Evolutionary conservation across 2,888 invertebrate species (phyloP), one percentile per base, ranked within the genome.

Genomic region (Coleophora deauratella): DNA sequence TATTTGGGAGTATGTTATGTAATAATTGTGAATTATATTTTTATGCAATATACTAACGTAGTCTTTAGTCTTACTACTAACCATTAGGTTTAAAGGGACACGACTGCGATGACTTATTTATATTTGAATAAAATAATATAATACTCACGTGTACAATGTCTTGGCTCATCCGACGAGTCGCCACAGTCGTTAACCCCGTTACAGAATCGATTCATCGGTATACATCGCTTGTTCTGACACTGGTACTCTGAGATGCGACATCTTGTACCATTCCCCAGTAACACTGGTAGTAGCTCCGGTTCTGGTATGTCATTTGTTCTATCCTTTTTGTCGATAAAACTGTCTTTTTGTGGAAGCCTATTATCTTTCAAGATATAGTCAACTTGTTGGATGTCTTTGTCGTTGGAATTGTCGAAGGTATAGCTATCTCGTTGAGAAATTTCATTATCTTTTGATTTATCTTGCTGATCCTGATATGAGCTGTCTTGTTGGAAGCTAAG

Each of bases 161-260:
- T 87, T 12, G 93, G 93, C 64, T 94, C 94, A 65, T 94, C 94
- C 27, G 92, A 91, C 3, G 90, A 89, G 66, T 94, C 94, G 0
- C 93, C 93, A 60, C 94, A 94, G 66, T 95, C 93, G 70, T 93
- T 91, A 51, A 88, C 85, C 51, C 91, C 91, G 69, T 94, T 93
- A 75, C 94, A 94, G 71, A 89, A 94, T 68, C 90, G 88, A 76
- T 92, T 93, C 52, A 91, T 86, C 32, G 86, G 86, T 46, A 92
- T 81, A 64, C 92, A 92, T 56, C 87, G 87, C 52, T 90, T 90
- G 72, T 90, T 91, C 43, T 81, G 73, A 64, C 92, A 92, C 51
- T 87, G 80, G 68, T 90, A 91, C 66, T 92, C 91, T 6, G 91
- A 90, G 55, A 90, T 84, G 46, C 89, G 88, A 68, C 92, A 92